These are phyloP conservation scores for Oreochromis tanganicae DNA, from an alignment of 2,113 vertebrate species.

Conservation along the genomic window DNA sequence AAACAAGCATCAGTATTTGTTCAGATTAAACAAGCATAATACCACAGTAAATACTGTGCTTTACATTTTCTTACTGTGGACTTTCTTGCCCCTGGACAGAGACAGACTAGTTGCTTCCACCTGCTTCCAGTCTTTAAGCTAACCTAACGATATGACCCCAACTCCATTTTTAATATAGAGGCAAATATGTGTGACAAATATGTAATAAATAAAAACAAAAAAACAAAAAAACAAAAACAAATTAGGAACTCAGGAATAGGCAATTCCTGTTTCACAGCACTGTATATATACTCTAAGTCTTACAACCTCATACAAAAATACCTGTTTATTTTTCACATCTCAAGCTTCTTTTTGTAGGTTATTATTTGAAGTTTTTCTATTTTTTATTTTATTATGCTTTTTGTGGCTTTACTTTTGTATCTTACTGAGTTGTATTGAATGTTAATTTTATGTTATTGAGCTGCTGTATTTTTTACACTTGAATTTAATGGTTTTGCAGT, in stretches of 20 bases:
- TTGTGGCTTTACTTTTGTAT: neutral
- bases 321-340: neutral
- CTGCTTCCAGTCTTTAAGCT: neutral
- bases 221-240: too few relatives aligned
- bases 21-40: neutral
- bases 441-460: neutral
- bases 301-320: neutral
- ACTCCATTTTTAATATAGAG: neutral
- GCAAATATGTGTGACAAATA: neutral
- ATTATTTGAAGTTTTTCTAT: neutral
- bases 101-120: accelerated
- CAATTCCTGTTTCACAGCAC: neutral
- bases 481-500: neutral
- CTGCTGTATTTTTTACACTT: neutral
- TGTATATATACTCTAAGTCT: neutral
- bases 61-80: neutral
- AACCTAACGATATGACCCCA: neutral
- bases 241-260: neutral
- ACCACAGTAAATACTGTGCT: neutral
- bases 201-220: too few relatives aligned
- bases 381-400: neutral
- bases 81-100: neutral
- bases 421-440: neutral
- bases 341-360: neutral
- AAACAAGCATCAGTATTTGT: neutral